Conservation (phyloP, 2,888 invertebrate species). For the Phymatocera aterrima region DNA sequence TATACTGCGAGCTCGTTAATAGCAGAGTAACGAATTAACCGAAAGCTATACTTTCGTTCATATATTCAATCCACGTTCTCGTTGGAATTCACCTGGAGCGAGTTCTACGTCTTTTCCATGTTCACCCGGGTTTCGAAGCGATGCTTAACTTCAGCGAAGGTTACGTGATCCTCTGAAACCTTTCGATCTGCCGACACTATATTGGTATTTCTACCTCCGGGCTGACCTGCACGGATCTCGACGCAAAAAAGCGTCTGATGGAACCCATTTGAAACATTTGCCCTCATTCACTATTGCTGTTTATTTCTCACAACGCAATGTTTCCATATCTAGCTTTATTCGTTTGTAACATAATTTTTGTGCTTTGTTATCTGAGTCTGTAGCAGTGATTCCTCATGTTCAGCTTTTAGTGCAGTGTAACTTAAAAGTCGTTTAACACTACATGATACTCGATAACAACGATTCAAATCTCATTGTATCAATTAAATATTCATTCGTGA, state of each 20-base stretch:
- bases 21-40: not conserved
- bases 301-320: too few species aligned
- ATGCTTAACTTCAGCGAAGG: slow-evolving; percentile 11
- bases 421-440: too few species aligned
- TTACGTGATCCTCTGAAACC: slow-evolving; percentile 4
- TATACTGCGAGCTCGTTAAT: not conserved
- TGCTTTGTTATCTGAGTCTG: too few species aligned
- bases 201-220: not conserved
- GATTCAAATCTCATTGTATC: too few species aligned
- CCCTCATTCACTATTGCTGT: not conserved
- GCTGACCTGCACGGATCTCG: not conserved
- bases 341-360: too few species aligned
- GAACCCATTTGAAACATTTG: not conserved
- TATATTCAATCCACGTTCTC: slow-evolving; percentile 26
- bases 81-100: not conserved
- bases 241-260: not conserved
- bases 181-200: not conserved
- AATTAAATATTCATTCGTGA: too few species aligned
- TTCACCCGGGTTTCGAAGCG: slow-evolving; percentile 24
- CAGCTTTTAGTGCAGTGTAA: too few species aligned
- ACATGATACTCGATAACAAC: too few species aligned
- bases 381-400: too few species aligned
- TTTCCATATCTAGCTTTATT: too few species aligned
- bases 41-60: not conserved
- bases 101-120: not conserved